A percentile compares a stretch with the other conserved stretches of the same genome.
phyloP scores from a whole-genome alignment of 2,797 vertebrate genomes.

The Halcyon chelicuti region DNA sequence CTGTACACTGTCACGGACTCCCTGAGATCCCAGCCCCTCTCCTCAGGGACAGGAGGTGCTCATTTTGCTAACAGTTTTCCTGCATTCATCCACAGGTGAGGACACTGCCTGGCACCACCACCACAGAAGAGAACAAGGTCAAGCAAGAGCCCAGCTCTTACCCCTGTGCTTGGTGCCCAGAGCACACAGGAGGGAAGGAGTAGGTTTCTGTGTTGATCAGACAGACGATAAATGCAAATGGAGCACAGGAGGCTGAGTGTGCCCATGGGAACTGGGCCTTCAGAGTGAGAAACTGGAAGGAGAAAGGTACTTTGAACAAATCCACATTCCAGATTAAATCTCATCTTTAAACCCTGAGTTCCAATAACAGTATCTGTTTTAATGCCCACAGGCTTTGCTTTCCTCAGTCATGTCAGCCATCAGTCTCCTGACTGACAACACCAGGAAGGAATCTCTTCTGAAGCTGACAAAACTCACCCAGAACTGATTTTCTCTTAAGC shows the following conservation, averaged over 20 bases:
- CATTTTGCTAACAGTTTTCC: background rate
- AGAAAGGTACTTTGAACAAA: background rate
- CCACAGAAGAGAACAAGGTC: background rate
- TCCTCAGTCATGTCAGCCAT: slow-evolving; percentile 44
- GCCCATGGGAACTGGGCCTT: background rate
- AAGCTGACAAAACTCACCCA: slow-evolving; percentile 53
- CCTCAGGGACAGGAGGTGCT: background rate
- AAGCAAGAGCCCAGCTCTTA: background rate
- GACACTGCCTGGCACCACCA: background rate
- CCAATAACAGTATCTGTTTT: slow-evolving; percentile 8
- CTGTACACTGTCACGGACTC: background rate
- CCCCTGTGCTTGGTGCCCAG: background rate
- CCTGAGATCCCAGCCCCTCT: background rate
- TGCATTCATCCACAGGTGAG: background rate
- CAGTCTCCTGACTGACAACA: slow-evolving; percentile 39
- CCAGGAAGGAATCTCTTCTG: slow-evolving; percentile 21
- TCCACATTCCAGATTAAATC: slow-evolving; percentile 22
- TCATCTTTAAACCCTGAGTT: background rate
- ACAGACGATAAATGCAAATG: background rate
- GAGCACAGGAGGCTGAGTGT: background rate
- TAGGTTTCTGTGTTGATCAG: background rate
- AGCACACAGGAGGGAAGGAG: background rate
- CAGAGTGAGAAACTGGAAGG: background rate
- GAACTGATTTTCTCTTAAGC: slow-evolving; percentile 38
- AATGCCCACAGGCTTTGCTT: slow-evolving; percentile 44